Evolutionary conservation across 2,113 vertebrate species (phyloP).

Genomic region (Brevimyrus niger): DNA sequence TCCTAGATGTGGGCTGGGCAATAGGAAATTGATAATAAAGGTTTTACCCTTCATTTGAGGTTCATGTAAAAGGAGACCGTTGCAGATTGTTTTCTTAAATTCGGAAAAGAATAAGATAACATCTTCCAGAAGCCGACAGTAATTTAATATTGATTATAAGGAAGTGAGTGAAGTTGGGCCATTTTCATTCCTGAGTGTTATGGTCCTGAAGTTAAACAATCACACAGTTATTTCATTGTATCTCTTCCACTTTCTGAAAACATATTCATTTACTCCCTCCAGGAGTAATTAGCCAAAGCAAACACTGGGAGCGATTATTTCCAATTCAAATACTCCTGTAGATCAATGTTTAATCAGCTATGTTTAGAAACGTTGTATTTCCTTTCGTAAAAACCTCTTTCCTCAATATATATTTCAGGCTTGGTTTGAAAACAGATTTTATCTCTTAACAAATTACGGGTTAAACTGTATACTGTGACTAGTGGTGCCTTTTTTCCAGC

Average conservation of each 20-base stretch:
- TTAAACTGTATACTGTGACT: background rate
- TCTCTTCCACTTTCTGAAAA: background rate
- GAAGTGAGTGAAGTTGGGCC: background rate
- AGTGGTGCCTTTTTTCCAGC: background rate
- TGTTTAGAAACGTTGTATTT: slow-evolving; percentile 11
- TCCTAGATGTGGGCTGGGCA: background rate
- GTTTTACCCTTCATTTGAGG: background rate
- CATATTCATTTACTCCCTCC: slow-evolving; percentile 5
- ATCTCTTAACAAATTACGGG: background rate
- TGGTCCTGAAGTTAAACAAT: slow-evolving; percentile 16
- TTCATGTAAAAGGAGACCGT: slow-evolving; percentile 15
- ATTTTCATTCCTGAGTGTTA: slow-evolving; percentile 11
- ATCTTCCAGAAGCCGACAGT: background rate
- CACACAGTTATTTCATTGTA: background rate
- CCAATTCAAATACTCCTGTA: slow-evolving; percentile 10
- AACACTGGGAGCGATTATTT: slow-evolving; percentile 9
- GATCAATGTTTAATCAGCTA: slow-evolving; percentile 19
- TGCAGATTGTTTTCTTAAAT: slow-evolving; percentile 12
- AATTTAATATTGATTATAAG: slow-evolving; percentile 13
- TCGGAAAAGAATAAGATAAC: background rate
- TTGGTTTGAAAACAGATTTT: background rate
- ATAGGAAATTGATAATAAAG: background rate
- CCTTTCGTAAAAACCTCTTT: slow-evolving; percentile 2
- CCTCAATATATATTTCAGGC: background rate
- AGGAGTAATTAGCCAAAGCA: slow-evolving; percentile 20